Conservation (phyloP, 1,140 invertebrate species). For the Drosophila hydei region DNA sequence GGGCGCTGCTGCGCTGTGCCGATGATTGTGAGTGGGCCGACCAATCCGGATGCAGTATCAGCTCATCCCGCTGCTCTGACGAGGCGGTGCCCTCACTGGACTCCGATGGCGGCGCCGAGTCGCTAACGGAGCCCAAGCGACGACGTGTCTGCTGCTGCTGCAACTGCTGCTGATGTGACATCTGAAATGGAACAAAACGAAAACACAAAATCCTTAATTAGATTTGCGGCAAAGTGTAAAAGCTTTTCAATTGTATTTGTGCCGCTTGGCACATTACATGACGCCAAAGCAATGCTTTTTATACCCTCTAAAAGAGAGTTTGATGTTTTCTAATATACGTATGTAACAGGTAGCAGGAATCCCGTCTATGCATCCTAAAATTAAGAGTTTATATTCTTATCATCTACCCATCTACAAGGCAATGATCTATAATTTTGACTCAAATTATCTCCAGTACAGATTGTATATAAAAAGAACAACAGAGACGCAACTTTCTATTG, state of each 20-base stretch:
- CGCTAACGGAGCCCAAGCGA: slow-evolving; percentile 78
- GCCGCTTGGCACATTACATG: slow-evolving; percentile 26
- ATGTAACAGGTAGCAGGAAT: too few relatives aligned
- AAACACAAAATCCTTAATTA: slow-evolving; percentile 55
- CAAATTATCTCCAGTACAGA: too few relatives aligned
- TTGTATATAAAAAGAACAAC: too few relatives aligned
- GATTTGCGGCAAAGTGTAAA: slow-evolving; percentile 67
- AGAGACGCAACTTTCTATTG: too few relatives aligned
- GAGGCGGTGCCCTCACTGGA: slow-evolving; percentile 82
- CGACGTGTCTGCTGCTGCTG: slow-evolving; percentile 70
- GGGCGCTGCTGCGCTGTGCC: slow-evolving; percentile 68
- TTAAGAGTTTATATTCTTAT: too few relatives aligned
- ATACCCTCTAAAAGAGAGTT: neutral
- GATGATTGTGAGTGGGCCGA: slow-evolving; percentile 73
- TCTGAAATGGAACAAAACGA: slow-evolving; percentile 48
- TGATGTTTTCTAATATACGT: too few relatives aligned
- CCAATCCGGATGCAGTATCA: slow-evolving; percentile 75
- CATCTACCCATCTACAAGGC: too few relatives aligned
- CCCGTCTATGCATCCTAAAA: too few relatives aligned
- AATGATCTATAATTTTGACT: too few relatives aligned
- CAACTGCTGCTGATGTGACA: slow-evolving; percentile 65
- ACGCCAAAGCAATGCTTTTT: slow-evolving; percentile 29
- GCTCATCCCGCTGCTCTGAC: slow-evolving; percentile 74
- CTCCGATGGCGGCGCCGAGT: slow-evolving; percentile 81
- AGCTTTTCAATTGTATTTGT: slow-evolving; percentile 58